Conservation (phyloP, 2,797 vertebrate species). For the Cottoperca gobio region DNA sequence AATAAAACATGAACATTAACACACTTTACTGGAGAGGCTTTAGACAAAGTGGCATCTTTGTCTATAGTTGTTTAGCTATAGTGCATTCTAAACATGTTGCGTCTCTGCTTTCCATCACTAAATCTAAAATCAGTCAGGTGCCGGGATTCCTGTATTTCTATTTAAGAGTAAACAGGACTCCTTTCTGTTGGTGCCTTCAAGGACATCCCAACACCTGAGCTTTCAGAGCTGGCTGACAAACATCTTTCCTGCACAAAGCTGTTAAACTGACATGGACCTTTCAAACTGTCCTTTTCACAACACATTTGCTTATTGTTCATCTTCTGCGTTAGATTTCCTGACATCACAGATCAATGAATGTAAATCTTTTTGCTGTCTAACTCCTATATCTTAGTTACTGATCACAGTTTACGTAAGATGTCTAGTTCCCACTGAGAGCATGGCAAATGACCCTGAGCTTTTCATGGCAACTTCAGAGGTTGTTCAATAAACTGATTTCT, state of each 20-base stretch:
- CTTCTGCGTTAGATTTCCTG: neutral
- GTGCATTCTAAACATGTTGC: neutral
- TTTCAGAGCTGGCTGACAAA: neutral
- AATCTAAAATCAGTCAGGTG: neutral
- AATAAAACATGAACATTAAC: too few relatives aligned
- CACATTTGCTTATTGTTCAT: constrained; percentile 7
- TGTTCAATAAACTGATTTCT: constrained; percentile 40
- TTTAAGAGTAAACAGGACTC: neutral
- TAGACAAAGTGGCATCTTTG: neutral
- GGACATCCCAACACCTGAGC: constrained; percentile 4
- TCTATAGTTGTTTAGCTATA: neutral
- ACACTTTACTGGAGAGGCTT: neutral
- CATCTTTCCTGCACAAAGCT: neutral
- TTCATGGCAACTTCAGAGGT: constrained; percentile 69
- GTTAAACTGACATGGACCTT: neutral
- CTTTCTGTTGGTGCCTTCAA: constrained; percentile 9
- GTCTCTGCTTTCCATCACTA: neutral
- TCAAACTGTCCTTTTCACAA: neutral
- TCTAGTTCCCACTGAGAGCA: constrained; percentile 62
- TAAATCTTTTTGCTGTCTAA: neutral
- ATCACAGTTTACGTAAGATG: constrained; percentile 27
- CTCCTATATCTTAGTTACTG: constrained; percentile 13
- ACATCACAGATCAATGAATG: constrained; percentile 5
- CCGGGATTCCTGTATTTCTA: neutral
- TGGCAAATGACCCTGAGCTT: constrained; percentile 65